Percentiles rank a stretch among this genome's conserved stretches.
phyloP scores from a whole-genome alignment of 2,888 invertebrate species.

The Harpagoxenus sublaevis region DNA sequence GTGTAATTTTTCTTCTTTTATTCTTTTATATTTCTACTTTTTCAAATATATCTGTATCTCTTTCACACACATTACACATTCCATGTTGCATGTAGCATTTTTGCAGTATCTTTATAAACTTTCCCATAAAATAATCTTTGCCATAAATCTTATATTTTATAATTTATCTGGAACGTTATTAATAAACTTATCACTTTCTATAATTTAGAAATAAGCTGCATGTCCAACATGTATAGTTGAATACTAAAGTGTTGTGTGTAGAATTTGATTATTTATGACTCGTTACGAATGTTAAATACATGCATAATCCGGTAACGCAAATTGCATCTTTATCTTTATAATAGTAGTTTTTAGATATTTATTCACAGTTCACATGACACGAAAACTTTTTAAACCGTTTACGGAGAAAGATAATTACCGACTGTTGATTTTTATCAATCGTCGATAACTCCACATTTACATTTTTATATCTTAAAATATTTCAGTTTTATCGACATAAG shows the following conservation, averaged over 20 bases:
- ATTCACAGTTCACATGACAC: not conserved
- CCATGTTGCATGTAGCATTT: conserved; percentile 24
- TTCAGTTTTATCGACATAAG: not conserved
- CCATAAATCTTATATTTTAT: not conserved
- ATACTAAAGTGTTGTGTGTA: not conserved
- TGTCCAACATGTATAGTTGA: conserved; percentile 41
- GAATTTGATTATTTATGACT: not conserved
- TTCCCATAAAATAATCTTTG: not conserved
- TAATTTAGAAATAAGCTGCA: conserved; percentile 28
- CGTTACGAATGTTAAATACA: not conserved
- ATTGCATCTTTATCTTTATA: not conserved
- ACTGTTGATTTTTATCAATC: conserved; percentile 8
- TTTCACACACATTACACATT: not conserved
- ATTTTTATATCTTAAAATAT: not conserved
- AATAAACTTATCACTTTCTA: not conserved
- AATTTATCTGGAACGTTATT: conserved; percentile 1
- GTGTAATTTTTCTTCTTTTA: not conserved
- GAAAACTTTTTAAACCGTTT: not conserved
- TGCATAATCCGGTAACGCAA: not conserved
- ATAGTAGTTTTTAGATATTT: not conserved
- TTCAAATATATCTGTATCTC: not conserved
- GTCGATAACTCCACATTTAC: conserved; percentile 5
- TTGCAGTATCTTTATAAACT: not conserved
- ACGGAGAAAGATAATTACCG: conserved; percentile 11
- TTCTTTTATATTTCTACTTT: not conserved